phyloP scores from a whole-genome alignment of 1,140 invertebrate species.

The Neodiprion lecontei region DNA sequence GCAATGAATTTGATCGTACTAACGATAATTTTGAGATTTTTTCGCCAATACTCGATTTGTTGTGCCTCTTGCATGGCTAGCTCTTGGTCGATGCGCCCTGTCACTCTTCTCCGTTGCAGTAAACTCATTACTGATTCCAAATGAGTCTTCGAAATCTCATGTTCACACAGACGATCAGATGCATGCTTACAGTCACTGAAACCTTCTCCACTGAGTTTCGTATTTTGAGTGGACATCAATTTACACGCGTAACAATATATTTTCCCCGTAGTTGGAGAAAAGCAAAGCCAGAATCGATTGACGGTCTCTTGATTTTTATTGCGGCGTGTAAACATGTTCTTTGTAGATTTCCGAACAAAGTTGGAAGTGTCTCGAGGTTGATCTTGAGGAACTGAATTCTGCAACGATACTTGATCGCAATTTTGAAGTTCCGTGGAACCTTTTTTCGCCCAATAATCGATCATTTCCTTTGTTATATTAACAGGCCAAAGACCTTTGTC shows the following conservation, averaged over 20 bases:
- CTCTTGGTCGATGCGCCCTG: conserved; percentile 15
- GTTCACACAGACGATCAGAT: conserved; percentile 19
- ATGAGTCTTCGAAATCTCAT: conserved; percentile 25
- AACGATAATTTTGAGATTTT: background rate
- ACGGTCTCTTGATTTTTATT: conserved; percentile 11
- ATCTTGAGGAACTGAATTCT: too few species aligned
- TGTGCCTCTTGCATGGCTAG: too few species aligned
- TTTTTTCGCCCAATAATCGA: too few species aligned
- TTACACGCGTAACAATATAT: conserved; percentile 32
- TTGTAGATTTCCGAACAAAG: too few species aligned
- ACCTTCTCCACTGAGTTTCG: conserved; percentile 16
- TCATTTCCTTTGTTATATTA: too few species aligned
- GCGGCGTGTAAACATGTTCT: too few species aligned
- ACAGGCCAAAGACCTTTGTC: too few species aligned
- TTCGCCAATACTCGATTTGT: background rate
- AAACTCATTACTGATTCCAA: conserved; percentile 16
- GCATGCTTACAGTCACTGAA: conserved; percentile 35
- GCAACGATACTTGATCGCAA: too few species aligned
- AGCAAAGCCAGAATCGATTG: conserved; percentile 22
- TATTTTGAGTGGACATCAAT: conserved; percentile 25
- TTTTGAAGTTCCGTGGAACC: conserved; percentile 11
- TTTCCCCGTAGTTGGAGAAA: conserved; percentile 21
- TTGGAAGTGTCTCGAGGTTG: too few species aligned
- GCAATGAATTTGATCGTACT: conserved; percentile 9
- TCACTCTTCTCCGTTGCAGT: conserved; percentile 7